Evolutionary conservation across 2,888 invertebrate species (phyloP).

Genomic region (Cerastis leucographa): DNA sequence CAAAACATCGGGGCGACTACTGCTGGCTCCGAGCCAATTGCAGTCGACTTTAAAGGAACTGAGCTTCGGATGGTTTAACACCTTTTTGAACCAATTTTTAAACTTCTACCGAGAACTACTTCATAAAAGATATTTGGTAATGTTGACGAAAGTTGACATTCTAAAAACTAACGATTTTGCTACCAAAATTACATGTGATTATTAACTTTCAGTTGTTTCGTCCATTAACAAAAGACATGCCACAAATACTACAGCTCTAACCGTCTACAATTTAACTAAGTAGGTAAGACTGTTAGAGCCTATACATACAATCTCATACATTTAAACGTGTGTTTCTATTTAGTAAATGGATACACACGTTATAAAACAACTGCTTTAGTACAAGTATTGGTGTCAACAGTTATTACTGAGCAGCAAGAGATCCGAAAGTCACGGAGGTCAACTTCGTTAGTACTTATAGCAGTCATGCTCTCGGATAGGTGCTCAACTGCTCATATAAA

Average conservation of each 20-base stretch:
- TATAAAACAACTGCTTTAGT: slow-evolving; percentile 45
- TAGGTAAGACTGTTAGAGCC: neutral
- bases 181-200: neutral
- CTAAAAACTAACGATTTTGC: slow-evolving; percentile 21
- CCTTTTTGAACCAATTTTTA: slow-evolving; percentile 65
- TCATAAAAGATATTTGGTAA: slow-evolving; percentile 21
- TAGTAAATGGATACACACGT: slow-evolving; percentile 39
- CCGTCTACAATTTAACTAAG: slow-evolving; percentile 11
- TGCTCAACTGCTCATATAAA: slow-evolving; percentile 40
- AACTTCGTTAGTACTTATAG: slow-evolving; percentile 52
- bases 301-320: slow-evolving; percentile 26
- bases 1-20: slow-evolving; percentile 79
- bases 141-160: neutral
- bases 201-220: slow-evolving; percentile 4
- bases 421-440: slow-evolving; percentile 64
- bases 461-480: slow-evolving; percentile 35
- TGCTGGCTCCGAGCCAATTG: slow-evolving; percentile 83
- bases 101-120: slow-evolving; percentile 38
- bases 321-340: slow-evolving; percentile 35
- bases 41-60: slow-evolving; percentile 72
- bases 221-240: slow-evolving; percentile 15
- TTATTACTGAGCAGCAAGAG: slow-evolving; percentile 44
- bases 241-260: slow-evolving; percentile 27
- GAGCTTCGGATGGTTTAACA: slow-evolving; percentile 68
- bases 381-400: slow-evolving; percentile 54